Percentiles rank a stretch among this genome's conserved stretches.
Conservation (phyloP, 1,140 invertebrate species). For the Drosophila ficusphila region DNA sequence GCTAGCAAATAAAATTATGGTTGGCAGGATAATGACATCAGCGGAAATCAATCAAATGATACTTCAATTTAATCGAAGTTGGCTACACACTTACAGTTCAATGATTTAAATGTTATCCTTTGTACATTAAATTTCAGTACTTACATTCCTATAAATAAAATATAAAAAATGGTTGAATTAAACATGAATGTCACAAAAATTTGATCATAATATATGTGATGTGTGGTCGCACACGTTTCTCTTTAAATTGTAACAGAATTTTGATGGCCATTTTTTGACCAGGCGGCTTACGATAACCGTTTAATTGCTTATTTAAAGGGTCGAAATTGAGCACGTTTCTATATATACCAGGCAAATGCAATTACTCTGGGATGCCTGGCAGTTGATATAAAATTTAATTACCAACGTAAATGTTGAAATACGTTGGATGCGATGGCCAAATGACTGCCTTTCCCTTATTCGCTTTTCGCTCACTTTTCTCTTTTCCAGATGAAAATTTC, state of each 20-base stretch:
- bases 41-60: background rate
- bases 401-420: conserved; percentile 66
- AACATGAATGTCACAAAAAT: too few species aligned
- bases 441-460: background rate
- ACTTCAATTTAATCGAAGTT: background rate
- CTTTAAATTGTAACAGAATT: background rate
- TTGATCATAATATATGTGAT: too few species aligned
- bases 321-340: conserved; percentile 17
- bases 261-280: conserved; percentile 19
- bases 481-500: background rate
- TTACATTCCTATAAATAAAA: too few species aligned
- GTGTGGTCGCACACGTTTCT: too few species aligned
- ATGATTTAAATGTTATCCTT: too few species aligned
- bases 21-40: conserved; percentile 10
- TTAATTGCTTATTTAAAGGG: conserved; percentile 64
- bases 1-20: conserved; percentile 35
- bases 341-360: conserved; percentile 3
- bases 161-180: too few species aligned
- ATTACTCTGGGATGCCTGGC: conserved; percentile 27
- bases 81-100: background rate
- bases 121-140: too few species aligned
- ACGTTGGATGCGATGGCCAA: too few species aligned
- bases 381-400: conserved; percentile 69
- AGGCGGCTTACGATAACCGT: conserved; percentile 37
- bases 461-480: background rate